Evolutionary conservation across 2,113 vertebrate species (phyloP), one percentile per base, ranked within the genome.

Genomic region (Cebidichthys violaceus): DNA sequence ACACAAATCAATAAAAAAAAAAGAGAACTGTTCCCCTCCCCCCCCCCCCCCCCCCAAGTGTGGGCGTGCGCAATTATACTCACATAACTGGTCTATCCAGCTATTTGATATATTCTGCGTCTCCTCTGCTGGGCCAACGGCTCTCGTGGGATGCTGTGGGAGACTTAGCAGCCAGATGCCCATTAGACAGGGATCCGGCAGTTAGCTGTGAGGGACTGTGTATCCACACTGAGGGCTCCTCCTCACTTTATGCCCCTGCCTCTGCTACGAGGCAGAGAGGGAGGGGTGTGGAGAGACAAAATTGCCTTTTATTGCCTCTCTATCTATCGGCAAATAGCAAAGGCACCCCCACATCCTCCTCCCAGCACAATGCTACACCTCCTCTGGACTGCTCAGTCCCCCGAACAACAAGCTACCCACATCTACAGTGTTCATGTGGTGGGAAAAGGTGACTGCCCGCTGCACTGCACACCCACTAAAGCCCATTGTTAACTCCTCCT

Each of bases 271-370:
- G 59, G 65, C 72, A 52, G 66, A 72, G 73, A 85, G 84, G 86
- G 84, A 86, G 79, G 85, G 68, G 69, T 37, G 0, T 14, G 10
- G 18, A 79, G 70, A 59, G 61, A 70, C 35, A 75, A 83, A 87
- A 83, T 15, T 9, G 59, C 39, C 76, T 80, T 93, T 92, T 94
- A 92, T 89, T 88, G 84, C 86, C 86, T 87, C 71, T 62, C 75
- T 87, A 78, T 92, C 83, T 86, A 81, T 81, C 90, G 82, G 88
- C 83, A 87, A 90, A 90, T 45, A 86, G 71, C 76, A 87, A 9
- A 76, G 20, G 64, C 65, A n/a, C 72, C 59, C 54, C 59, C 47
- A 43, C 52, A 78, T 61, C 75, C 70, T 41, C 60, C 29, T 60
- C 66, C 55, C 31, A 82, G 24, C 65, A 37, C 85, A 87, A 84